A percentile compares a stretch with the other conserved stretches of the same genome.
These are phyloP conservation scores for Lichenostomus cassidix DNA, from an alignment of 2,113 vertebrate species.

Conservation along the genomic window DNA sequence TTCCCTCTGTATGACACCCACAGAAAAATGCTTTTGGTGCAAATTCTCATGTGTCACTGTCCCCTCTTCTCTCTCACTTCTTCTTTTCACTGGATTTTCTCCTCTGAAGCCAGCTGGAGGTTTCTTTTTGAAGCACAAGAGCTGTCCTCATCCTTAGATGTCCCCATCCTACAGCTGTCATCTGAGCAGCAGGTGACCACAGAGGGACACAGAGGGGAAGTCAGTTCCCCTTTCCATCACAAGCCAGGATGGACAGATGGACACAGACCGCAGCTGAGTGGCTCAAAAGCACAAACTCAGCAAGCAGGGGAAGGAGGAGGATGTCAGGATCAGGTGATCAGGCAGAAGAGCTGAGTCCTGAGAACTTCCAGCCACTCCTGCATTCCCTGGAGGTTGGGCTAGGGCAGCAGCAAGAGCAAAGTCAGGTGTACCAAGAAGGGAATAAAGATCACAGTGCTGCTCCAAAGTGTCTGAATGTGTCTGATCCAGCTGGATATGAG, in stretches of 20 bases:
- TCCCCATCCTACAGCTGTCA: not conserved
- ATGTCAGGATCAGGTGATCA: not conserved
- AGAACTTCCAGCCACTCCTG: not conserved
- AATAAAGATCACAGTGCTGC: not conserved
- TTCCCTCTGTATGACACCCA: not conserved
- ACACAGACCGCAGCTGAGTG: fast-evolving
- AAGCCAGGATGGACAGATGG: not conserved
- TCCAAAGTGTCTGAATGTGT: not conserved
- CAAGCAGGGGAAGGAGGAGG: not conserved
- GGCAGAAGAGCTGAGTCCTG: not conserved
- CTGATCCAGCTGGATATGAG: not conserved
- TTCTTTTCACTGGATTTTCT: not conserved
- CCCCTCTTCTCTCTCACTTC: not conserved
- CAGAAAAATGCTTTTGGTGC: not conserved
- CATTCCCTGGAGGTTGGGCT: not conserved
- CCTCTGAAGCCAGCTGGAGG: not conserved
- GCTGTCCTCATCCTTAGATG: not conserved
- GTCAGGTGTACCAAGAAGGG: not conserved
- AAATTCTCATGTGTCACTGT: not conserved
- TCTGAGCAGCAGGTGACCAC: not conserved
- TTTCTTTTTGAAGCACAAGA: not conserved
- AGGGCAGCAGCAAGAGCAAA: not conserved
- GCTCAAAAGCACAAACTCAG: not conserved
- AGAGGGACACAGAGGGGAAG: not conserved
- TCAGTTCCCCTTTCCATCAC: not conserved